Percentiles rank a stretch among this genome's conserved stretches.
These are phyloP conservation scores for Orchesella cincta DNA, from an alignment of 1,140 invertebrate genomes.

Conservation along the genomic window DNA sequence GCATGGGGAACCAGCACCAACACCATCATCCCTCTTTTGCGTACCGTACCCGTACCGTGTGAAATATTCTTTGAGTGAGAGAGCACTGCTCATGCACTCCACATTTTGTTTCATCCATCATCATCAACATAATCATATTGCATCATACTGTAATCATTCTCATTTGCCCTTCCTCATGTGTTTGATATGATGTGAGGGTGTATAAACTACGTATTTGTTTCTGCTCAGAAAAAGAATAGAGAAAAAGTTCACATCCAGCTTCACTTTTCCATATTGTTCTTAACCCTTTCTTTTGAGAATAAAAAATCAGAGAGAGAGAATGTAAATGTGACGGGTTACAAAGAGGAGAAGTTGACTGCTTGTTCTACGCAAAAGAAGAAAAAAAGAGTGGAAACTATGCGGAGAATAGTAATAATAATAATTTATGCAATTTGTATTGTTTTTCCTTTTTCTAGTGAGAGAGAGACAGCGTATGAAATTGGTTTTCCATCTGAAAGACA, in stretches of 20 bases:
- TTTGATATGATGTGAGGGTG: not conserved
- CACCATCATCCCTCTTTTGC: too few species aligned
- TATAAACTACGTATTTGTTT: not conserved
- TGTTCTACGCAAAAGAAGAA: not conserved
- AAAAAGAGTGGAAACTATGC: not conserved
- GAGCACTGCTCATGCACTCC: not conserved
- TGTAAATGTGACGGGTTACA: not conserved
- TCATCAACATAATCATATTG: constrained; percentile 28
- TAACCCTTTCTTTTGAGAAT: not conserved
- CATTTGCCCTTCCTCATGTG: not conserved
- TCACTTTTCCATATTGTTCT: not conserved
- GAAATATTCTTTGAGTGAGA: constrained; percentile 10
- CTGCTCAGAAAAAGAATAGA: not conserved
- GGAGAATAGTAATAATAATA: not conserved
- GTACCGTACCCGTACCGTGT: too few species aligned
- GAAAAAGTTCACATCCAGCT: too few species aligned
- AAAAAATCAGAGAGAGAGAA: not conserved
- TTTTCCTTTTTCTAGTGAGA: too few species aligned
- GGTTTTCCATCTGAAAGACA: too few species aligned
- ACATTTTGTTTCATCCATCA: constrained; percentile 11
- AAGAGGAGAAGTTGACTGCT: not conserved
- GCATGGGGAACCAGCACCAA: too few species aligned
- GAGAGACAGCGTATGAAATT: too few species aligned
- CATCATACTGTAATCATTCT: too few species aligned
- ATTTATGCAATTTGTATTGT: constrained; percentile 22